A percentile compares a stretch with the other conserved stretches of the same genome.
Conservation (phyloP, 2,113 vertebrate genomes). For the Pterocles orientalis region DNA sequence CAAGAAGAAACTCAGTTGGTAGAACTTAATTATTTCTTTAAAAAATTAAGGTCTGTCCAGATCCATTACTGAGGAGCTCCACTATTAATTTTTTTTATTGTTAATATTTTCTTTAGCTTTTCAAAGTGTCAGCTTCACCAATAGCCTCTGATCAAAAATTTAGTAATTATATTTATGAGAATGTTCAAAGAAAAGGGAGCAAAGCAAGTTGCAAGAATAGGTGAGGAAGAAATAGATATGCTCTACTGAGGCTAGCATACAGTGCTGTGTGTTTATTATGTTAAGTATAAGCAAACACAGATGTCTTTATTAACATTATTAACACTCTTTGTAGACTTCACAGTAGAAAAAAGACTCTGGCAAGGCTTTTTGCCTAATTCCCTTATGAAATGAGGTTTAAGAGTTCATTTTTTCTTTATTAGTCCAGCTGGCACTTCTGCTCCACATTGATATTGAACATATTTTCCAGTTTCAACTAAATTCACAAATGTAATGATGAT, state of each 20-base stretch:
- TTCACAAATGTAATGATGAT: not conserved
- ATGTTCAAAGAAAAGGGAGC: not conserved
- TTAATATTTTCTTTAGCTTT: not conserved
- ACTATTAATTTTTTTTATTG: not conserved
- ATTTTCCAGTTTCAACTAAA: not conserved
- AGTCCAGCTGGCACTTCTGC: not conserved
- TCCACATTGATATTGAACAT: not conserved
- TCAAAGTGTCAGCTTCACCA: not conserved
- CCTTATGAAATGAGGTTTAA: not conserved
- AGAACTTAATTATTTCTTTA: not conserved
- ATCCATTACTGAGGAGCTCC: not conserved
- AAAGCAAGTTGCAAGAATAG: not conserved
- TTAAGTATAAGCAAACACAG: not conserved
- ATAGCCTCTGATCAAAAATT: not conserved
- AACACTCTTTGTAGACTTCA: not conserved
- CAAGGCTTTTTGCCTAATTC: not conserved
- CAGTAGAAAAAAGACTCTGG: not conserved
- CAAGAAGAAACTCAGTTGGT: not conserved
- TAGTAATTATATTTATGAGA: not conserved
- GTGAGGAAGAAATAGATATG: not conserved
- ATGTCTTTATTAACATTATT: not conserved
- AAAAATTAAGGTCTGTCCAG: not conserved
- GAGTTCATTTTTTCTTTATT: not conserved
- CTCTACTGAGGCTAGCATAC: not conserved
- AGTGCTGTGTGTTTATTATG: accelerated